Percentiles rank a stretch among this genome's conserved stretches.
phyloP scores from a whole-genome alignment of 2,888 invertebrate genomes.

The Spialia ferax region DNA sequence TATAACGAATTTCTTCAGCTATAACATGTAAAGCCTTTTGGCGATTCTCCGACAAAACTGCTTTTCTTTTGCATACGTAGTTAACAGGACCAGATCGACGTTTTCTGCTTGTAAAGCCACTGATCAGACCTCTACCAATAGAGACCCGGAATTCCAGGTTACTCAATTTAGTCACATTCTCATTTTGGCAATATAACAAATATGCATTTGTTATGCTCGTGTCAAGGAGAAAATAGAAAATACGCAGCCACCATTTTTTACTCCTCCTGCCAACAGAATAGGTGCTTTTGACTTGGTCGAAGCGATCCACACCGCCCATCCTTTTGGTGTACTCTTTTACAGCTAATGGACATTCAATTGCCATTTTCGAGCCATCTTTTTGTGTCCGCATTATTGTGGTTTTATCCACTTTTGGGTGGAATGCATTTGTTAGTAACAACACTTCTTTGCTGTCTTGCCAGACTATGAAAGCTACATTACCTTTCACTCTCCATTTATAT shows the following conservation, averaged over 20 bases:
- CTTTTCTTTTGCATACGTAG: constrained; percentile 8
- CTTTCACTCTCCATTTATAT: constrained; percentile 50
- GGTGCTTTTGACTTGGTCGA: constrained; percentile 46
- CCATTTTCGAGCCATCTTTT: constrained; percentile 46
- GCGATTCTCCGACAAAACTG: constrained; percentile 9
- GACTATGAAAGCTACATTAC: constrained; percentile 47
- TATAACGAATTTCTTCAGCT: constrained; percentile 2
- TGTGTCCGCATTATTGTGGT: constrained; percentile 46
- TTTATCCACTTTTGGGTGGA: constrained; percentile 48
- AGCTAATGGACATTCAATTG: constrained; percentile 40
- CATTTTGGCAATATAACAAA: constrained; percentile 44
- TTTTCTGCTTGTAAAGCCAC: constrained; percentile 34
- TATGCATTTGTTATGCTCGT: constrained; percentile 48
- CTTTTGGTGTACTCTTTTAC: constrained; percentile 51
- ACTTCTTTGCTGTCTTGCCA: constrained; percentile 53
- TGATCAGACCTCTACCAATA: constrained; percentile 47
- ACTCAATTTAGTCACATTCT: constrained; percentile 44
- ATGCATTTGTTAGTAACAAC: constrained; percentile 49
- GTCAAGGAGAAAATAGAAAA: constrained; percentile 51
- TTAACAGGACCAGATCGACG: neutral
- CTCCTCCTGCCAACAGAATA: constrained; percentile 49
- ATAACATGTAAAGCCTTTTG: constrained; percentile 19
- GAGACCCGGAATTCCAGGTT: constrained; percentile 48
- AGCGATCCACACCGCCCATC: constrained; percentile 51
- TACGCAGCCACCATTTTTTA: constrained; percentile 49